Evolutionary conservation across 2,113 vertebrate genomes (phyloP), one percentile per base, ranked within the genome.

Genomic region (Eira barbara): DNA sequence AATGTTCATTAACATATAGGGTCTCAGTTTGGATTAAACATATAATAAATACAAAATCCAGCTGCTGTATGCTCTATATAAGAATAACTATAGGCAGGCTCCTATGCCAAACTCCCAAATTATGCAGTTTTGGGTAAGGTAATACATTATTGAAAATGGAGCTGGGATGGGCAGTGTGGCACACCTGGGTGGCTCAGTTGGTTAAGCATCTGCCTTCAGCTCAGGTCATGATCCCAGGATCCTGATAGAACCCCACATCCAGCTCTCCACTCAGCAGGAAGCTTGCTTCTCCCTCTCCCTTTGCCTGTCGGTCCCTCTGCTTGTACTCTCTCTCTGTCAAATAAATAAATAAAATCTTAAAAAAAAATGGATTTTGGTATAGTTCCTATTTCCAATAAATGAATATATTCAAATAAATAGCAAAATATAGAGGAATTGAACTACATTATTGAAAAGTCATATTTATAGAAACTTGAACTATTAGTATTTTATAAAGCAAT

Each of bases 301-400:
- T 31, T 34, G 31, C 63, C 14, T 34, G 6, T 67, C 14, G 7
- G 14, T 34, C 31, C 31, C 14, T 31, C 14, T 17, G 31, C 63
- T 34, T 67, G 14, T 67, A 15, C 63, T 34, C 63, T 65, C 29
- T 65, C 63, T 65, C 29, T 67, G 12, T 63, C 61, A 63, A 63
- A 63, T 63, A 63, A 31, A 63, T 65, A 67, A 65, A 34, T 67
- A 67, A 67, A 67, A 67, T 17, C 6, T 65, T 65, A 7, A 65
- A 34, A 67, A 65, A 34, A 67, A 65, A 65, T 65, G 63, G 29
- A 65, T 29, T 17, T 65, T 34, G 63, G 63, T 65, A 65, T 65
- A 65, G 90, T 85, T 86, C 85, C 17, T 84, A 73, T 81, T 97
- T 94, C 65, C 93, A 2, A 86, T 8, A 90, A 93, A 71, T 36